Conservation (phyloP, 1,140 invertebrate species). For the Paraescarpia echinospica region DNA sequence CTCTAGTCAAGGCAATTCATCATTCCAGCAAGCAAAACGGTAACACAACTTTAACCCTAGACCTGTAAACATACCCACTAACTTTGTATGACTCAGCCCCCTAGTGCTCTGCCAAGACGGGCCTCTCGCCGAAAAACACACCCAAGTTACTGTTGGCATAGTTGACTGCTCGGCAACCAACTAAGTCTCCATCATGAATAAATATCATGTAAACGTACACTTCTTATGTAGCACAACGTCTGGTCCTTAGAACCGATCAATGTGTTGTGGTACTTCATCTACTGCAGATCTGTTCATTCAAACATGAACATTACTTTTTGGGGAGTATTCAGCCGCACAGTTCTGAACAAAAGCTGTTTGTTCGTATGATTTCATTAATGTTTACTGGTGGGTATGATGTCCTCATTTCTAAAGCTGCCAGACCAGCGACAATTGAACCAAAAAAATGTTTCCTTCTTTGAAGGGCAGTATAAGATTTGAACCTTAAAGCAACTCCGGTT, state of each 20-base stretch:
- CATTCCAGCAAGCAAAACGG: background rate
- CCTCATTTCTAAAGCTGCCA: background rate
- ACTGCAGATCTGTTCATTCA: background rate
- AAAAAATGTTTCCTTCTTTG: too few species aligned
- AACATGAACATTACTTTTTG: background rate
- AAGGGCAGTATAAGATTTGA: too few species aligned
- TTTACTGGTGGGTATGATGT: background rate
- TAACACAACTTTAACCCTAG: background rate
- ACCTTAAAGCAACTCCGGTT: too few species aligned
- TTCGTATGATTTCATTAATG: background rate
- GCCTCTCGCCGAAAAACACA: background rate
- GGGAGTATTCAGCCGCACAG: background rate
- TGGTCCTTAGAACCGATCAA: background rate
- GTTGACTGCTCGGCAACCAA: background rate
- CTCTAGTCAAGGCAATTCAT: background rate
- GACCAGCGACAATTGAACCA: background rate
- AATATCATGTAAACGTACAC: background rate
- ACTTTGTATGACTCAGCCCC: background rate
- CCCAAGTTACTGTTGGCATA: background rate
- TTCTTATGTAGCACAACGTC: background rate
- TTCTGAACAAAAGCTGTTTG: background rate
- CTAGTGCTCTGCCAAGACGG: background rate
- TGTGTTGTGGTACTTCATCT: background rate
- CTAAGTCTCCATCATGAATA: background rate
- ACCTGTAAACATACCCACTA: background rate